phyloP scores from a whole-genome alignment of 2,888 invertebrate species.

The Pimpla rufipes region DNA sequence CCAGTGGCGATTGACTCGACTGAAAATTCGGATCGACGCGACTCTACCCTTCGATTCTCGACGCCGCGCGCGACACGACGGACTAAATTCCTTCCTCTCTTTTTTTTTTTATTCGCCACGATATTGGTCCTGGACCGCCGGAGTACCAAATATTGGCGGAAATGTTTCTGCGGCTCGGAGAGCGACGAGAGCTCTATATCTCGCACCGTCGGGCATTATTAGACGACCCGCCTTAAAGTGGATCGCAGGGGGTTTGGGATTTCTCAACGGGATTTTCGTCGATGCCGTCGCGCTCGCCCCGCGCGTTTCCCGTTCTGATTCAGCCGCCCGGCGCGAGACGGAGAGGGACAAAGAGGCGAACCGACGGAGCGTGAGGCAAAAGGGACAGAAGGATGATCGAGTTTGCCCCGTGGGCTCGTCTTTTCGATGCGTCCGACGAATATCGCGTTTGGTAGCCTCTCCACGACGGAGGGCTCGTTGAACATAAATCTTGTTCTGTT shows the following conservation, averaged over 20 bases:
- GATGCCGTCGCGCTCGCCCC: conserved; percentile 4
- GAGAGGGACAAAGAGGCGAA: conserved; percentile 21
- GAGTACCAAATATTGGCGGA: conserved; percentile 38
- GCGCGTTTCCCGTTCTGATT: background rate
- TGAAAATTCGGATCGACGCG: conserved; percentile 17
- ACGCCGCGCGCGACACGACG: background rate
- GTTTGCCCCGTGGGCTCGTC: background rate
- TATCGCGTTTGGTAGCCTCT: background rate
- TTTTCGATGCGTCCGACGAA: conserved; percentile 1
- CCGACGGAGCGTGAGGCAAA: conserved; percentile 10
- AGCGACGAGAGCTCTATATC: background rate
- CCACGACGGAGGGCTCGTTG: background rate
- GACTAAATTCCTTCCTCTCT: background rate
- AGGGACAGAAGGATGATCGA: conserved; percentile 28
- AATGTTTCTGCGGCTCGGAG: conserved; percentile 14
- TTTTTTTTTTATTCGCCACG: conserved; percentile 33
- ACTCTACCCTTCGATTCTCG: conserved; percentile 11
- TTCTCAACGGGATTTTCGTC: conserved; percentile 38
- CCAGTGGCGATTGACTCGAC: conserved; percentile 33
- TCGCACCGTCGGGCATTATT: conserved; percentile 47
- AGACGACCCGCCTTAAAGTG: conserved; percentile 38
- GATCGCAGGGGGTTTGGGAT: conserved; percentile 35
- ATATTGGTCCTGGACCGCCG: conserved; percentile 29
- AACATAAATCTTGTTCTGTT: conserved; percentile 19
- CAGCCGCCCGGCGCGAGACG: background rate